phyloP scores from a whole-genome alignment of 1,140 invertebrate genomes.

The Pemphigus obesinymphae region DNA sequence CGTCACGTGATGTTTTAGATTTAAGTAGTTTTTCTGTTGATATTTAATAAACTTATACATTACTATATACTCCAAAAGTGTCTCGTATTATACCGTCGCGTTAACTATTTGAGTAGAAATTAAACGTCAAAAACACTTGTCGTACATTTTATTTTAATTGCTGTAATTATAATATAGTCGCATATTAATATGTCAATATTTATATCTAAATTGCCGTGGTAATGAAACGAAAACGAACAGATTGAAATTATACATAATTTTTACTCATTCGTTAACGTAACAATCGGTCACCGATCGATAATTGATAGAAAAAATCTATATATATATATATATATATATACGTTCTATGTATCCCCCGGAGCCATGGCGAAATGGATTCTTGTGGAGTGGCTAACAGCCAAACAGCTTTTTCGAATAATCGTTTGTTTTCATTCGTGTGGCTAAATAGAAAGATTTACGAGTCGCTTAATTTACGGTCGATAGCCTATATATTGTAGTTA shows the following conservation, averaged over 20 bases:
- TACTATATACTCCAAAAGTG: background rate
- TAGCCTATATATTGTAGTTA: background rate
- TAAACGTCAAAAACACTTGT: background rate
- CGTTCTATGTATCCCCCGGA: too few species aligned
- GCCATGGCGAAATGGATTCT: background rate
- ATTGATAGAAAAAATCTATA: background rate
- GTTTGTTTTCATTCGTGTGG: constrained; percentile 10
- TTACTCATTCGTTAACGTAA: background rate
- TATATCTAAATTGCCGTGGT: too few species aligned
- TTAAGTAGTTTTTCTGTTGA: background rate
- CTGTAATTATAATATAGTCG: too few species aligned
- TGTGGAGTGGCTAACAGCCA: constrained; percentile 21
- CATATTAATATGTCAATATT: too few species aligned
- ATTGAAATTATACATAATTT: background rate
- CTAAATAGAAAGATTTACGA: constrained; percentile 35
- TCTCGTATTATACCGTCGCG: background rate
- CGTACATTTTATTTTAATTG: too few species aligned
- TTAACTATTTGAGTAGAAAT: background rate
- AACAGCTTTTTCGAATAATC: constrained; percentile 30
- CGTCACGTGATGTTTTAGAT: background rate
- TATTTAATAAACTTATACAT: background rate
- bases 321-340: too few species aligned
- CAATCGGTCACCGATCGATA: background rate
- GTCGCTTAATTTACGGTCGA: constrained; percentile 5
- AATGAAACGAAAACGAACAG: too few species aligned